phyloP scores from a whole-genome alignment of 2,888 invertebrate species.

The Drosophila stalkeri region DNA sequence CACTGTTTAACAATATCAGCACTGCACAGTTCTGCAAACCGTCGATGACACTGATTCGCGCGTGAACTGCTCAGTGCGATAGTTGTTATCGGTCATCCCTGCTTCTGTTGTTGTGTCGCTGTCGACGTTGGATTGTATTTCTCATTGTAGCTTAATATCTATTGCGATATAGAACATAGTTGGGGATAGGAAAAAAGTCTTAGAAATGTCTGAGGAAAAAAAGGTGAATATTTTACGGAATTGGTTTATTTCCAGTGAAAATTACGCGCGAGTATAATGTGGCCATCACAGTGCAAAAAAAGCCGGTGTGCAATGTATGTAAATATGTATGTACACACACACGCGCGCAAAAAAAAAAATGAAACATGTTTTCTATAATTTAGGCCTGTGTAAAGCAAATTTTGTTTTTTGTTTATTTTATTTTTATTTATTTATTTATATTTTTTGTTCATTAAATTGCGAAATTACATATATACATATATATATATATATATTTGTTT shows the following conservation, averaged over 20 bases:
- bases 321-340: too few species aligned
- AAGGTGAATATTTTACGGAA: constrained; percentile 1
- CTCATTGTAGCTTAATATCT: not conserved
- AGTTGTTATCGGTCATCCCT: constrained; percentile 9
- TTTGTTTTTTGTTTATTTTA: not conserved
- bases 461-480: too few species aligned
- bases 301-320: constrained; percentile 8
- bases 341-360: not conserved
- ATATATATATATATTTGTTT: not conserved
- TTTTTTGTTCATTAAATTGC: too few species aligned
- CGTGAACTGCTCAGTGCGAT: not conserved
- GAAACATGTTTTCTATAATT: constrained; percentile 11
- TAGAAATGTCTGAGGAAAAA: constrained; percentile 14
- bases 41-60: not conserved
- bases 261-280: not conserved
- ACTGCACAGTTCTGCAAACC: not conserved
- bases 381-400: not conserved
- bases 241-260: not conserved
- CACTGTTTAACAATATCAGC: not conserved
- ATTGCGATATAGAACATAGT: not conserved
- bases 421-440: not conserved
- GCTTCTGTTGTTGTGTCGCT: constrained; percentile 7
- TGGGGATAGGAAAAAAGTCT: not conserved
- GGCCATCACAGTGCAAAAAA: constrained; percentile 1
- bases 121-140: not conserved